Evolutionary conservation across 2,888 invertebrate genomes (phyloP), one percentile per base, ranked within the genome.

Genomic region (Orthonevra nobilis): DNA sequence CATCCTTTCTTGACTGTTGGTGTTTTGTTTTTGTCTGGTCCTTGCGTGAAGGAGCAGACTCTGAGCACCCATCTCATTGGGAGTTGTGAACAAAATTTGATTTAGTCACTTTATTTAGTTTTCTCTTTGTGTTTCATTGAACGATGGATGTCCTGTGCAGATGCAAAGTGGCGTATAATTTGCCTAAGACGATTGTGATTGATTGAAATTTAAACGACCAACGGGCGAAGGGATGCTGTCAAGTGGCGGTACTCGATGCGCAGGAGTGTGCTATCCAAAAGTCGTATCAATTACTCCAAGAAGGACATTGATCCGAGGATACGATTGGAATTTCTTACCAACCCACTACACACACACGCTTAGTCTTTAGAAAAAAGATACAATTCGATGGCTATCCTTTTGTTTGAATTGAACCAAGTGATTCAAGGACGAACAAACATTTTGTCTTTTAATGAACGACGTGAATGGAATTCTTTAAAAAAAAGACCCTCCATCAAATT

Each of bases 81-180:
- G 56, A 61, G 54, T 56, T 79, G 79, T 73, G 56, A 73, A 50
- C 66, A 50, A 73, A 73, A 73, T 73, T 79, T 79, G 79, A 79
- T 79, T 79, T 68, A 73, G 72, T 73, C 54, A 73, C 72, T 66
- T 77, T 34, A 46, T 56, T 61, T 58, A 14, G 17, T 40, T 44
- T 66, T 23, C 9, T 12, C 12, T 26, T 44, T 44, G 7, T 5
- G 15, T 60, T 34, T 23, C 26, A n/a, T 28, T 20, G 17, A 66
- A 46, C 42, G 66, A 79, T 79, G 68, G 61, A 79, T 79, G 73
- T 79, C 73, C 73, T 79, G 79, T 79, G 73, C 73, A 73, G 68
- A 79, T 79, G 72, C 82, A 69, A 69, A 84, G 83, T 83, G 85
- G 83, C 85, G 81, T 84, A 83, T 86, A 85, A 86, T 86, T 86